phyloP scores from a whole-genome alignment of 2,888 invertebrate species.

The Cistogaster globosa region DNA sequence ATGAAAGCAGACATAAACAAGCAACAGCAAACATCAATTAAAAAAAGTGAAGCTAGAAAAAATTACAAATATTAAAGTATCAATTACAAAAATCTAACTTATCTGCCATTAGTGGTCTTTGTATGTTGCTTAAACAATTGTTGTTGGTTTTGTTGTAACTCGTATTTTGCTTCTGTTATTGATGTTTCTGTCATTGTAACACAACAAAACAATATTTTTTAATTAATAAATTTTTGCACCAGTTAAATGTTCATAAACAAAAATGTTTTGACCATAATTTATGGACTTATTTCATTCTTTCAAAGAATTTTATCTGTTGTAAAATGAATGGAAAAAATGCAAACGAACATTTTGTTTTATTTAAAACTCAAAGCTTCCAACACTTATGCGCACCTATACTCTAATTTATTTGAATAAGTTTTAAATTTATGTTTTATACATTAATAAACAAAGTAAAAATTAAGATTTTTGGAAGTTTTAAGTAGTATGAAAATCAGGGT shows the following conservation, averaged over 20 bases:
- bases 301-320: not conserved
- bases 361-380: not conserved
- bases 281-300: conserved; percentile 37
- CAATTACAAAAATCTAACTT: conserved; percentile 56
- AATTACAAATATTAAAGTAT: conserved; percentile 12
- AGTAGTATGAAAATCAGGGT: too few species aligned
- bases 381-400: not conserved
- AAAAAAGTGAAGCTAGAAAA: conserved; percentile 1
- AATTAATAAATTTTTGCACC: conserved; percentile 71
- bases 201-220: conserved; percentile 53
- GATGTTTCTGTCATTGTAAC: conserved; percentile 17
- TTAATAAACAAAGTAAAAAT: too few species aligned
- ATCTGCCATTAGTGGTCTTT: not conserved
- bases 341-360: not conserved
- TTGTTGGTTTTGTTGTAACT: conserved; percentile 10
- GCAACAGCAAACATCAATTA: conserved; percentile 27
- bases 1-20: conserved; percentile 10
- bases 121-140: conserved; percentile 13
- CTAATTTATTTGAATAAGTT: too few species aligned
- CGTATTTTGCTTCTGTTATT: not conserved
- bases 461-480: too few species aligned
- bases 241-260: conserved; percentile 57
- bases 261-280: conserved; percentile 63
- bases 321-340: not conserved
- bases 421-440: too few species aligned